phyloP scores from a whole-genome alignment of 2,113 vertebrate species.

The Leptocoma aspasia region DNA sequence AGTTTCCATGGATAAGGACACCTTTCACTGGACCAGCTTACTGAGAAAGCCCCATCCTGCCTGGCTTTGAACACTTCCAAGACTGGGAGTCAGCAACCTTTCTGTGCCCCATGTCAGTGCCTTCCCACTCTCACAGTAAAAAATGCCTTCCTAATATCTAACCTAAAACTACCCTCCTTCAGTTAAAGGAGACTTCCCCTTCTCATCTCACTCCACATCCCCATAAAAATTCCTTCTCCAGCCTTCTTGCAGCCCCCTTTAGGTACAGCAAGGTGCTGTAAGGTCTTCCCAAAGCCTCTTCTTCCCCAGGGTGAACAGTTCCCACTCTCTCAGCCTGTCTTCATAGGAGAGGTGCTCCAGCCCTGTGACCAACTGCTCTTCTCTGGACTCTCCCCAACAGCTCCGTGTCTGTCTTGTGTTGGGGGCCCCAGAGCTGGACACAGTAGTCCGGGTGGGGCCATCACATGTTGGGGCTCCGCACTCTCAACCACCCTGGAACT shows the following conservation, averaged over 20 bases:
- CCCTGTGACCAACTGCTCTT: background rate
- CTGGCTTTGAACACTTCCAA: background rate
- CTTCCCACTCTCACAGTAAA: background rate
- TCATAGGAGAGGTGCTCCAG: background rate
- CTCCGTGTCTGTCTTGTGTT: fast-evolving
- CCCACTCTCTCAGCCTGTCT: background rate
- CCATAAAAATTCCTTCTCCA: background rate
- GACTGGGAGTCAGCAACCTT: background rate
- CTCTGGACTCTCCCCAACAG: background rate
- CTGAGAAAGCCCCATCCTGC: background rate
- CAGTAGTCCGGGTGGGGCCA: background rate
- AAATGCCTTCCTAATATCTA: background rate
- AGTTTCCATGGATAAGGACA: background rate
- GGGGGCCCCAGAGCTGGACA: background rate
- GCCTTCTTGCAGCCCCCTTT: background rate
- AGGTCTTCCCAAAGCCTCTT: background rate
- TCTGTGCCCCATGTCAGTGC: background rate
- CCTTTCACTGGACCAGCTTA: background rate
- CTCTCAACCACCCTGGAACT: background rate
- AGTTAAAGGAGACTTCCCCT: background rate
- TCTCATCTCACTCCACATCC: too few relatives aligned
- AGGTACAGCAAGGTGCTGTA: background rate
- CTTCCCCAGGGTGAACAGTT: background rate
- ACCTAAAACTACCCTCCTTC: background rate
- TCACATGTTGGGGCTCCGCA: fast-evolving